Conservation (phyloP, 1,140 invertebrate genomes). For the Aphelinus certus region DNA sequence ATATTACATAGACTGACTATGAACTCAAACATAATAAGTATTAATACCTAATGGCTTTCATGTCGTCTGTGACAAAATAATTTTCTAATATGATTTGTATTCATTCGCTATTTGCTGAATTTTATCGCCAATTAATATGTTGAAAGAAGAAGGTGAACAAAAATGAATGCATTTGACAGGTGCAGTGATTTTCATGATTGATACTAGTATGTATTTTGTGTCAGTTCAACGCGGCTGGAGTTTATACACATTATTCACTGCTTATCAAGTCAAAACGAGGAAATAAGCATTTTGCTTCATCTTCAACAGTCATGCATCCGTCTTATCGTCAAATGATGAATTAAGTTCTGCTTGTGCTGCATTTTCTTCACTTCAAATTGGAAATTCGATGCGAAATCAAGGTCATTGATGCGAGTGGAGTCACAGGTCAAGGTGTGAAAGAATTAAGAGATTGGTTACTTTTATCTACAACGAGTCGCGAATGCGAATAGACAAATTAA, state of each 20-base stretch:
- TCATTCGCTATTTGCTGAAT: too few species aligned
- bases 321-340: slow-evolving; percentile 85
- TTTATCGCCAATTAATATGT: too few species aligned
- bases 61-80: too few species aligned
- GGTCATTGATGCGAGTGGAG: slow-evolving; percentile 77
- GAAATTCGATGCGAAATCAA: slow-evolving; percentile 74
- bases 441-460: slow-evolving; percentile 73
- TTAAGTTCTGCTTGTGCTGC: slow-evolving; percentile 81
- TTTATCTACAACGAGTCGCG: slow-evolving; percentile 36
- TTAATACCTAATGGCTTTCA: too few species aligned
- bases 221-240: slow-evolving; percentile 82
- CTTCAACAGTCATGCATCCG: slow-evolving; percentile 83
- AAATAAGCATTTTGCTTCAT: slow-evolving; percentile 75
- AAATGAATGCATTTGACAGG: slow-evolving; percentile 40
- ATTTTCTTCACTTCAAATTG: slow-evolving; percentile 72
- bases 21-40: too few species aligned
- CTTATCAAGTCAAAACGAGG: slow-evolving; percentile 75
- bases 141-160: neutral
- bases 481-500: slow-evolving; percentile 15
- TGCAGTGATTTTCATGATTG: slow-evolving; percentile 79
- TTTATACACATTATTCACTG: slow-evolving; percentile 75
- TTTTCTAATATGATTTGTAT: too few species aligned
- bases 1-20: too few species aligned
- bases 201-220: slow-evolving; percentile 77
- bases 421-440: slow-evolving; percentile 75